These are phyloP conservation scores for Crotalus horridus DNA, from an alignment of 2,113 vertebrate species.

Conservation along the genomic window DNA sequence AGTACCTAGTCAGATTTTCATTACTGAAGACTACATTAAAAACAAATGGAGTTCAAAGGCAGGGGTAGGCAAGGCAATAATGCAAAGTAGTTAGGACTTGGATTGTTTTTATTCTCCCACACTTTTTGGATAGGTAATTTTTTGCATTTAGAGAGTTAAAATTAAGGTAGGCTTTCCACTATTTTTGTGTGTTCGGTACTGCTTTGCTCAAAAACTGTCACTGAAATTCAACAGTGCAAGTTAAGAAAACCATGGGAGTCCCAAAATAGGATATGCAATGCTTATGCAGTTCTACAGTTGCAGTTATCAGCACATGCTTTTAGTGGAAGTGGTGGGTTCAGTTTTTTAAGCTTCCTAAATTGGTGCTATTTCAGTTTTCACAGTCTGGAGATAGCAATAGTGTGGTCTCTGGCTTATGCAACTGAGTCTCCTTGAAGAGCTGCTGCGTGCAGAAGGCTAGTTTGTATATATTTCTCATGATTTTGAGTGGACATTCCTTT, in stretches of 20 bases:
- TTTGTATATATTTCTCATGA: neutral
- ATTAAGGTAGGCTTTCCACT: neutral
- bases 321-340: neutral
- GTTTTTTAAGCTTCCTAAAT: neutral
- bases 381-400: neutral
- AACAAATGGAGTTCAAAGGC: neutral
- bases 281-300: neutral
- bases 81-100: neutral
- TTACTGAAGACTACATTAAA: neutral
- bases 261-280: neutral
- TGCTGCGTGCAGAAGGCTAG: neutral
- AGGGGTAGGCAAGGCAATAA: neutral
- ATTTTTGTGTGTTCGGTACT: neutral
- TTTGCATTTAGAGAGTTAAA: neutral
- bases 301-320: neutral
- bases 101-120: neutral
- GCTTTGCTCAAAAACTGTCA: neutral
- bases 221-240: neutral
- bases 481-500: neutral
- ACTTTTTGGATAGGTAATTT: neutral
- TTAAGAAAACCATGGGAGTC: neutral
- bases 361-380: neutral
- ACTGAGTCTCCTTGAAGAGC: neutral
- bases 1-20: neutral
- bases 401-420: neutral